phyloP scores from a whole-genome alignment of 2,888 invertebrate species.

The Hydrotaea diabolus region DNA sequence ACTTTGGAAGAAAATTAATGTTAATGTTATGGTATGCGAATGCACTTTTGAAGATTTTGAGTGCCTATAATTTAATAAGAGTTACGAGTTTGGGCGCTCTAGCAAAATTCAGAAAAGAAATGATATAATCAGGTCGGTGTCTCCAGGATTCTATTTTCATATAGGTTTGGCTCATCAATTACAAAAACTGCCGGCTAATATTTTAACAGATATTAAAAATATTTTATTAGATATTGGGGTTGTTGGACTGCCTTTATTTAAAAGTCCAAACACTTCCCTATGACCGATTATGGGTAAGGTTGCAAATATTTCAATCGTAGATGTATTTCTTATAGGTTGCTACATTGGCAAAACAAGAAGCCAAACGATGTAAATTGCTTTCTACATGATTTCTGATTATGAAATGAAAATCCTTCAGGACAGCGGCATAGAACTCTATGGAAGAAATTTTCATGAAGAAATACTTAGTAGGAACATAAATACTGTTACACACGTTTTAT shows the following conservation, averaged over 20 bases:
- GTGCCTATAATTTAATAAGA: not conserved
- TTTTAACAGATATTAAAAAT: not conserved
- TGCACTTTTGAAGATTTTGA: not conserved
- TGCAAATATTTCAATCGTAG: not conserved
- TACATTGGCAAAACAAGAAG: slow-evolving; percentile 10
- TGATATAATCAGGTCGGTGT: not conserved
- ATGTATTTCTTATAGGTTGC: slow-evolving; percentile 21
- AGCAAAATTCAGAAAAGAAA: not conserved
- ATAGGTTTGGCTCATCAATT: no score
- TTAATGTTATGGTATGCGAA: not conserved
- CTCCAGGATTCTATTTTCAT: no score
- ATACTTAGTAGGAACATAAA: no score
- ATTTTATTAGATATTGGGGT: not conserved
- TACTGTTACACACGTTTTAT: no score
- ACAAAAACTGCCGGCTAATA: not conserved
- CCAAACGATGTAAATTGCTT: slow-evolving; percentile 16
- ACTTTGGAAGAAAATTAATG: not conserved
- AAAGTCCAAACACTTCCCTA: not conserved
- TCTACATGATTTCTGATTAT: slow-evolving; percentile 26
- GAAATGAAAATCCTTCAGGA: not conserved
- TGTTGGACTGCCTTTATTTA: not conserved
- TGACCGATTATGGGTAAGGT: not conserved
- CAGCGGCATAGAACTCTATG: not conserved
- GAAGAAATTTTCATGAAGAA: no score
- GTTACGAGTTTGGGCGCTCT: not conserved